phyloP scores from a whole-genome alignment of 64 coral and sea anemone species.

The Stichodactyla mertensii region DNA sequence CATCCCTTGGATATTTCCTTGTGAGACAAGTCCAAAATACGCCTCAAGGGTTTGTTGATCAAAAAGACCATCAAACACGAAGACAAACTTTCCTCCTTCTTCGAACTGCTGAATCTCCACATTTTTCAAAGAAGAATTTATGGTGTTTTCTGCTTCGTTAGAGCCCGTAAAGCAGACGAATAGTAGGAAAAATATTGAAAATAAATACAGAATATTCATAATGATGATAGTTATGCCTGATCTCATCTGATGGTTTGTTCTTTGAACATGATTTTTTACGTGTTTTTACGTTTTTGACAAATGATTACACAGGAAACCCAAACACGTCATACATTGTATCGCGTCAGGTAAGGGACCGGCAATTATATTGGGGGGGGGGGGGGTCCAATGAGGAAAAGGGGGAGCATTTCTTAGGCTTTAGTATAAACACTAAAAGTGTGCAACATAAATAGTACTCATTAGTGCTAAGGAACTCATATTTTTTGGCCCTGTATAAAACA shows the following conservation, averaged over 20 bases:
- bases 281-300: neutral
- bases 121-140: neutral
- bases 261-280: neutral
- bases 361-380: too few relatives aligned
- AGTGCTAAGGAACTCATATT: too few relatives aligned
- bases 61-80: constrained; percentile 63
- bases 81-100: constrained; percentile 44
- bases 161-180: neutral
- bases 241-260: neutral
- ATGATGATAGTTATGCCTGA: neutral
- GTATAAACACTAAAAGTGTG: too few relatives aligned
- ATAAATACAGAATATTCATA: neutral
- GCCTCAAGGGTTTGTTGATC: neutral
- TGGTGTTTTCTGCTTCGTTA: neutral
- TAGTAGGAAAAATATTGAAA: neutral
- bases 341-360: too few relatives aligned
- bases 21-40: constrained; percentile 29
- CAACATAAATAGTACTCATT: too few relatives aligned
- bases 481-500: too few relatives aligned
- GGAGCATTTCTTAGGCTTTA: too few relatives aligned
- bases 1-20: constrained; percentile 47
- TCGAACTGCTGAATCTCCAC: constrained; percentile 1
- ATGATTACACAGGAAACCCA: neutral
- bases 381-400: too few relatives aligned
- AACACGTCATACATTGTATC: too few relatives aligned